Conservation (phyloP, 2,888 invertebrate genomes). For the Troides oblongomaculatus region DNA sequence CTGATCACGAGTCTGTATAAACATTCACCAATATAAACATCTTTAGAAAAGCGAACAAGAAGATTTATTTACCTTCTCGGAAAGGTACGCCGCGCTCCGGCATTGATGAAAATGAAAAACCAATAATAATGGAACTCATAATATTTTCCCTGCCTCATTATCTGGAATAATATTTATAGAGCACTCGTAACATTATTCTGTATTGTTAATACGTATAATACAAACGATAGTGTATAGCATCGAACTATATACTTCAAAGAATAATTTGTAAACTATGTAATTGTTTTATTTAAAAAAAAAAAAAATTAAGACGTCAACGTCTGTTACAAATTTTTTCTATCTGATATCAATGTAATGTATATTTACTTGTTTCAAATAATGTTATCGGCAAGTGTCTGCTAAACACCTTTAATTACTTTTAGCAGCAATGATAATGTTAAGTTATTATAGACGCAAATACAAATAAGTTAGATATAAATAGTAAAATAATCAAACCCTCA, state of each 20-base stretch:
- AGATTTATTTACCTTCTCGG: neutral
- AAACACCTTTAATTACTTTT: too few relatives aligned
- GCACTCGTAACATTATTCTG: neutral
- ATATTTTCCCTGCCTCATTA: neutral
- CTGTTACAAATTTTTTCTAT: too few relatives aligned
- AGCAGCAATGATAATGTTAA: too few relatives aligned
- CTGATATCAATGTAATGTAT: too few relatives aligned
- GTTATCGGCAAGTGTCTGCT: too few relatives aligned
- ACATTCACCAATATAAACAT: neutral
- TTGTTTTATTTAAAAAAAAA: too few relatives aligned
- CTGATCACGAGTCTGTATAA: neutral
- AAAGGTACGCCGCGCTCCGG: slow-evolving; percentile 13
- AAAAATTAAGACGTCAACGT: too few relatives aligned
- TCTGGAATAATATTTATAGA: slow-evolving; percentile 3
- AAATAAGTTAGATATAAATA: too few relatives aligned
- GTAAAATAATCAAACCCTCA: too few relatives aligned
- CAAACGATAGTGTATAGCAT: neutral
- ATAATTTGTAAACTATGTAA: too few relatives aligned
- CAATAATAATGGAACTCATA: slow-evolving; percentile 7
- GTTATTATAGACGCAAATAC: too few relatives aligned
- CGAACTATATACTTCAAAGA: neutral
- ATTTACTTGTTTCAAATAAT: too few relatives aligned
- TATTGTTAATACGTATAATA: neutral
- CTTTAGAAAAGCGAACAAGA: neutral
- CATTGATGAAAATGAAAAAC: slow-evolving; percentile 18